Evolutionary conservation across 2,113 vertebrate species (phyloP).

Genomic region (Cebidichthys violaceus): DNA sequence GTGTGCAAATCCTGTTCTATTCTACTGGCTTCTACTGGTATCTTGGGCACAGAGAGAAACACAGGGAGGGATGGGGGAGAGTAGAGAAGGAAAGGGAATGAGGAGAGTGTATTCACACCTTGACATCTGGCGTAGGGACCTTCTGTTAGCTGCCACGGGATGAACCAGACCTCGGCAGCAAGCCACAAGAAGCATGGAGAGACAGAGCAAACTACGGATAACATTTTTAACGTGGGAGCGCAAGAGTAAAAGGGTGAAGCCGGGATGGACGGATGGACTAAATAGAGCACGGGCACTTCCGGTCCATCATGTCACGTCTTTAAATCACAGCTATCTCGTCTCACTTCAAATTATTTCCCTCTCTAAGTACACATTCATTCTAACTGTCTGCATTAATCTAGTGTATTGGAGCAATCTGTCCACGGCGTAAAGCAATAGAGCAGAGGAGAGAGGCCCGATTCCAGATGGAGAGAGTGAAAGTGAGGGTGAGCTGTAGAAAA

Average conservation of each 20-base stretch:
- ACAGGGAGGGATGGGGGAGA: background rate
- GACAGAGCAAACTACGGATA: background rate
- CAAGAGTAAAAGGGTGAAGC: background rate
- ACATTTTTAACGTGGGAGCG: background rate
- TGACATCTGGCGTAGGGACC: constrained; percentile 34
- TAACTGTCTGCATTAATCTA: background rate
- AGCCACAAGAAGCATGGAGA: background rate
- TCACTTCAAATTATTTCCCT: constrained; percentile 1
- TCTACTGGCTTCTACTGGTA: background rate
- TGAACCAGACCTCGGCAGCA: constrained; percentile 8
- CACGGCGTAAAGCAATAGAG: background rate
- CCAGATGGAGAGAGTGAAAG: constrained; percentile 25
- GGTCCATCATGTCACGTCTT: background rate
- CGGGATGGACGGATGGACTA: background rate
- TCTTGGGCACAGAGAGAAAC: background rate
- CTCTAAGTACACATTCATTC: background rate
- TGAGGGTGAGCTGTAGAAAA: constrained; percentile 25
- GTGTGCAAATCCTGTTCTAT: background rate
- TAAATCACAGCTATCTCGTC: constrained; percentile 3
- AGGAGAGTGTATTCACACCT: constrained; percentile 33
- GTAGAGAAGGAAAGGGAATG: constrained; percentile 1
- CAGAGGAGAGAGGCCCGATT: constrained; percentile 18
- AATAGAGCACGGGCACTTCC: background rate
- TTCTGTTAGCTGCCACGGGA: constrained; percentile 28
- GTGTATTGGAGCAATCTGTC: constrained; percentile 19